These are phyloP conservation scores for Gadopsis bispinosus DNA, from an alignment of 2,797 vertebrate species.

Conservation along the genomic window DNA sequence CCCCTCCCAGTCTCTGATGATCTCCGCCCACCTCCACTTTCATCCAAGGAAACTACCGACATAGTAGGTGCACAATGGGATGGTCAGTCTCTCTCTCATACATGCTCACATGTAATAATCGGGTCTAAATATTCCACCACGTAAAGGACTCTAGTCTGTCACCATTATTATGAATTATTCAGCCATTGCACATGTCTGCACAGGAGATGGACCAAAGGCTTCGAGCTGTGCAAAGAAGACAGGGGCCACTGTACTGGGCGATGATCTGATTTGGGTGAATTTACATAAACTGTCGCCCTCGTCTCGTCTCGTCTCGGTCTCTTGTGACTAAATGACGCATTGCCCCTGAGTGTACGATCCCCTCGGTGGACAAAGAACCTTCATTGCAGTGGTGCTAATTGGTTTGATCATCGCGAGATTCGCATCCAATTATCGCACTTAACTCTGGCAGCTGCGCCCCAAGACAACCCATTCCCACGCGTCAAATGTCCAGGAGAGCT, in stretches of 20 bases:
- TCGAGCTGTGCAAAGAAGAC: slow-evolving; percentile 14
- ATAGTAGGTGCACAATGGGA: slow-evolving; percentile 41
- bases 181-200: slow-evolving; percentile 59
- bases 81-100: slow-evolving; percentile 59
- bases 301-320: slow-evolving; percentile 1
- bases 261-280: slow-evolving; percentile 27
- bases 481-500: slow-evolving; percentile 33
- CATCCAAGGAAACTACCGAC: slow-evolving; percentile 37
- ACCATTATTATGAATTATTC: slow-evolving; percentile 76
- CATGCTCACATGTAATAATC: slow-evolving; percentile 72
- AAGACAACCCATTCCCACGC: slow-evolving; percentile 33
- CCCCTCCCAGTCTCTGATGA: slow-evolving; percentile 20
- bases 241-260: slow-evolving; percentile 11
- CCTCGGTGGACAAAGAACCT: slow-evolving; percentile 72
- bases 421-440: slow-evolving; percentile 69
- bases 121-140: slow-evolving; percentile 68
- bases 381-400: slow-evolving; percentile 63
- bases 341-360: slow-evolving; percentile 25
- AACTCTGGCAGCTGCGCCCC: slow-evolving; percentile 47
- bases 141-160: slow-evolving; percentile 71
- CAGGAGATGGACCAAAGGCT: slow-evolving; percentile 37
- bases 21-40: slow-evolving; percentile 39
- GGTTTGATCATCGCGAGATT: slow-evolving; percentile 74
- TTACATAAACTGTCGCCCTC: slow-evolving; percentile 30
- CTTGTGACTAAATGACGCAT: neutral